Evolutionary conservation across 2,888 invertebrate species (phyloP), one percentile per base, ranked within the genome.

Genomic region (Aleiodes leptofemur): DNA sequence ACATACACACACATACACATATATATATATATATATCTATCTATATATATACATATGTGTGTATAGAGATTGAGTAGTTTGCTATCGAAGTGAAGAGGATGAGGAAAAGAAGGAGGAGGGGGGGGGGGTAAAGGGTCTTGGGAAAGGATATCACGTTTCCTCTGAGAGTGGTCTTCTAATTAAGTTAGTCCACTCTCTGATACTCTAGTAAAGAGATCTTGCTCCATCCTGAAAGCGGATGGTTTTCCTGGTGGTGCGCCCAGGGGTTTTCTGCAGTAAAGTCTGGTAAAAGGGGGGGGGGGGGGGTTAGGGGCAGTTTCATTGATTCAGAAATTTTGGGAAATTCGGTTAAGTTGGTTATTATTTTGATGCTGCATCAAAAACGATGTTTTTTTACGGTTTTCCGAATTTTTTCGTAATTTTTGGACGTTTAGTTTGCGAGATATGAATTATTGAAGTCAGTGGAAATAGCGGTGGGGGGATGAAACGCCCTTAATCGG

Each of bases 151-250:
- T 80, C 80, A 78, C 78, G 78, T 80, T 81, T 77, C 79, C 76
- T 76, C 77, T 57, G 79, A 81, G 82, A 82, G 81, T 78, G 82
- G 81, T 82, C 79, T 78, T 72, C 80, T 82, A 82, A 82, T 82
- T 82, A 82, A 82, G 79, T 82, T 82, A 82, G 79, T 77, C 79
- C 78, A 79, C 79, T 78, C 77, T 78, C 77, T 73, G 79, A 79
- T 79, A 78, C 78, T 77, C 76, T 68, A 70, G 76, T 73, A 75
- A 77, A 78, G 79, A 79, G 78, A 79, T 77, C 79, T 79, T 78
- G 72, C 23, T 1, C 23, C 68, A 69, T n/a, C n/a, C 74, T 73
- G 76, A 78, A 79, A 77, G 78, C 77, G 57, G 69, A 78, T 74
- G 79, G 77, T 79, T 50, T 34, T 38, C 57, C 71, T 55, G 59